Conservation (phyloP, 2,888 invertebrate genomes). For the Bembecia ichneumoniformis region DNA sequence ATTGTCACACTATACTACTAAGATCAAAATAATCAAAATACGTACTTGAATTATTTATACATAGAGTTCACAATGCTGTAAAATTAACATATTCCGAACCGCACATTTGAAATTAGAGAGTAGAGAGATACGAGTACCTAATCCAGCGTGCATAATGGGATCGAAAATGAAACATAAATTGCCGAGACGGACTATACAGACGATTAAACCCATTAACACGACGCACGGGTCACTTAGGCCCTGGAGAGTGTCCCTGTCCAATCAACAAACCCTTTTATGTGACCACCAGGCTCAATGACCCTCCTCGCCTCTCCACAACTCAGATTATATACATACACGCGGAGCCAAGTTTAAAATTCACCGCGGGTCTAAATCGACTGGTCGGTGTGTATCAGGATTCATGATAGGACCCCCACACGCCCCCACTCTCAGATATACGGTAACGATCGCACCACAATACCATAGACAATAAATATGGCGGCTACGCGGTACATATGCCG, state of each 20-base stretch:
- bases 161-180: constrained; percentile 73
- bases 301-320: constrained; percentile 3
- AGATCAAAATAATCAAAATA: no score
- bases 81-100: constrained; percentile 41
- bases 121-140: constrained; percentile 37
- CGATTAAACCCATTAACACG: constrained; percentile 70
- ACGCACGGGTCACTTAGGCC: constrained; percentile 52
- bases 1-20: no score
- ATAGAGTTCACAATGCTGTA: neutral
- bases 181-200: constrained; percentile 56
- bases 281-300: constrained; percentile 11
- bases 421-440: constrained; percentile 63
- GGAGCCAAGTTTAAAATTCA: constrained; percentile 30
- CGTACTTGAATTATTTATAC: no score
- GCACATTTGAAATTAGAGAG: constrained; percentile 42
- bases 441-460: constrained; percentile 68
- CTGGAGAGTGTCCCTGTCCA: constrained; percentile 43
- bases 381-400: constrained; percentile 65
- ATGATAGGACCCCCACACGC: constrained; percentile 60
- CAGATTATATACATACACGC: constrained; percentile 8
- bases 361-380: constrained; percentile 41
- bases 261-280: constrained; percentile 60
- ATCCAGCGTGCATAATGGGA: constrained; percentile 65
- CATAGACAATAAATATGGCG: constrained; percentile 66
- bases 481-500: constrained; percentile 53